Evolutionary conservation across 2,797 vertebrate genomes (phyloP).

Genomic region (Delichon dasypus): DNA sequence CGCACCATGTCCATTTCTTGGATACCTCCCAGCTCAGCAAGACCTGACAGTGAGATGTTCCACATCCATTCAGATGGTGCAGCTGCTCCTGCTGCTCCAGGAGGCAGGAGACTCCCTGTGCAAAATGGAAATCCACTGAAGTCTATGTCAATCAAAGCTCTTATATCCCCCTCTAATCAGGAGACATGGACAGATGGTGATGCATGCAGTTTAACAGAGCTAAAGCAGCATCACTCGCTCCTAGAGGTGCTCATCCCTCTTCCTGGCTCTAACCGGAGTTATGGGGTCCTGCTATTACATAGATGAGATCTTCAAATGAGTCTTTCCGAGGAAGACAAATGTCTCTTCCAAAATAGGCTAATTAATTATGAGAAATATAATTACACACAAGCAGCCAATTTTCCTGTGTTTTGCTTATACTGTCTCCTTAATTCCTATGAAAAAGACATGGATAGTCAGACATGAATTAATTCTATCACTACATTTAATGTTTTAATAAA

Average conservation of each 20-base stretch:
- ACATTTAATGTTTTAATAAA: neutral
- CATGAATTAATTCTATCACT: neutral
- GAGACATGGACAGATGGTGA: neutral
- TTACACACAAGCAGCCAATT: neutral
- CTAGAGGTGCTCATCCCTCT: neutral
- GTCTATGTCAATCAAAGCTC: neutral
- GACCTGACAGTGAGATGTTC: neutral
- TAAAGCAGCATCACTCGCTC: neutral
- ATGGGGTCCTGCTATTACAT: neutral
- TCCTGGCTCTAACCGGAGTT: neutral
- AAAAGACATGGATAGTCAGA: neutral
- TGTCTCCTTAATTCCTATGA: neutral
- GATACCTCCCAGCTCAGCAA: neutral
- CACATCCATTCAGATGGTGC: neutral
- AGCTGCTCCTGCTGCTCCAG: neutral
- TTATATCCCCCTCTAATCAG: neutral
- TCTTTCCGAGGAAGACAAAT: neutral
- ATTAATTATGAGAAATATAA: neutral
- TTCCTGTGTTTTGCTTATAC: neutral
- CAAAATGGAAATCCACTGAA: neutral
- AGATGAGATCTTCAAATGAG: neutral
- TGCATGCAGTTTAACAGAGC: neutral
- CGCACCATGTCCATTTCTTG: neutral
- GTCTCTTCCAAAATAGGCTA: neutral
- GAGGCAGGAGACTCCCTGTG: neutral